phyloP scores from a whole-genome alignment of 2,113 vertebrate species.

The Lampris incognitus region DNA sequence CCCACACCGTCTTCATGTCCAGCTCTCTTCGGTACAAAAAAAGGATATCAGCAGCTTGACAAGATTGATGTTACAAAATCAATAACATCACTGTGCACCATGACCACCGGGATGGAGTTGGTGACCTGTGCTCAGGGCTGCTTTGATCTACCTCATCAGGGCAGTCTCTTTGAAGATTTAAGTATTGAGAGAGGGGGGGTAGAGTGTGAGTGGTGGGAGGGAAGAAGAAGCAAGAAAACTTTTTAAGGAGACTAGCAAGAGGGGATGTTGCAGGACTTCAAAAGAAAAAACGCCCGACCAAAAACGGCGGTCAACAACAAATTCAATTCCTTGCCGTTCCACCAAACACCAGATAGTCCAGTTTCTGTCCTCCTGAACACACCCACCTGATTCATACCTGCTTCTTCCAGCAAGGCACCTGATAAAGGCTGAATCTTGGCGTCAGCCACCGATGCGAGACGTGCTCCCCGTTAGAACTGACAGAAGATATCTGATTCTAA shows the following conservation, averaged over 20 bases:
- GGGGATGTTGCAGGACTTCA: constrained; percentile 9
- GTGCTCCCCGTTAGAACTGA: too few species aligned
- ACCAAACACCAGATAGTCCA: background rate
- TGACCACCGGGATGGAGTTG: constrained; percentile 56
- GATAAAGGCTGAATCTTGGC: constrained; percentile 26
- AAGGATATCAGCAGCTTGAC: constrained; percentile 38
- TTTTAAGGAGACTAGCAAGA: constrained; percentile 28
- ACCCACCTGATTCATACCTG: background rate
- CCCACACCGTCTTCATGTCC: constrained; percentile 23
- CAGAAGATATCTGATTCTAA: background rate
- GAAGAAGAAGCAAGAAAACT: constrained; percentile 34
- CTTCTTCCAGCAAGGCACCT: background rate
- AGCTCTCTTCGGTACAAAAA: constrained; percentile 41
- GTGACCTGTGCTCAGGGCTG: constrained; percentile 61
- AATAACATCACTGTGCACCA: constrained; percentile 55
- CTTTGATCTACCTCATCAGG: constrained; percentile 75
- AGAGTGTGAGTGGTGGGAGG: constrained; percentile 15
- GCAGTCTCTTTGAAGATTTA: constrained; percentile 69
- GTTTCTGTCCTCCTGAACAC: background rate
- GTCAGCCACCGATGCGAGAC: background rate
- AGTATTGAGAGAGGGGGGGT: constrained; percentile 63
- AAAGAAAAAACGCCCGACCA: background rate
- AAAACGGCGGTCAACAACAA: background rate
- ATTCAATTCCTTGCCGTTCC: background rate
- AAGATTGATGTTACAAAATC: constrained; percentile 67